Percentiles rank a stretch among this genome's conserved stretches.
phyloP scores from a whole-genome alignment of 2,888 invertebrate genomes.

The Tromatobia lineatoria region DNA sequence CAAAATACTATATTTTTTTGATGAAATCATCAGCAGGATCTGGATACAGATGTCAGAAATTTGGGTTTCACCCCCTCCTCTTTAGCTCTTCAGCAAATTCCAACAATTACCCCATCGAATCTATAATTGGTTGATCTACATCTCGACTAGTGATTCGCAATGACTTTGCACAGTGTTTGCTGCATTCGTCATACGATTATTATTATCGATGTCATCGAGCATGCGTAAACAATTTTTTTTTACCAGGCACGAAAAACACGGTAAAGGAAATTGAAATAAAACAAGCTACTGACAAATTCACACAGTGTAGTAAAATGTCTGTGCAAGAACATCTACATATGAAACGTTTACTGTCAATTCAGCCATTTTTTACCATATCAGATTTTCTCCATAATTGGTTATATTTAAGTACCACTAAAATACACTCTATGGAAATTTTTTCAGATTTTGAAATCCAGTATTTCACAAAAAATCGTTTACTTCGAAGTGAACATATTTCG shows the following conservation, averaged over 20 bases:
- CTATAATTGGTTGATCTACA: constrained; percentile 9
- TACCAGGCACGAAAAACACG: not conserved
- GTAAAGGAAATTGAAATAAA: constrained; percentile 15
- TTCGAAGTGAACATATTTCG: too few relatives aligned
- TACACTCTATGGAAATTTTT: too few relatives aligned
- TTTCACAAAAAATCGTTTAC: too few relatives aligned
- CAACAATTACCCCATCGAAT: constrained; percentile 3
- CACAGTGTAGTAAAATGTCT: not conserved
- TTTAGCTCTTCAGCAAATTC: not conserved
- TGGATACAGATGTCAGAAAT: too few relatives aligned
- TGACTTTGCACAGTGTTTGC: constrained; percentile 6
- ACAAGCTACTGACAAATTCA: constrained; percentile 6
- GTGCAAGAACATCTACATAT: constrained; percentile 9
- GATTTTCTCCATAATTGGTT: too few relatives aligned
- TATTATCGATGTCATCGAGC: constrained; percentile 6
- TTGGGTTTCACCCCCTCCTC: too few relatives aligned
- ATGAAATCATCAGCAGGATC: too few relatives aligned
- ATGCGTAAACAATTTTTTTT: constrained; percentile 29
- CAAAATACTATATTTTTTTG: too few relatives aligned
- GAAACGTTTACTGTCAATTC: too few relatives aligned
- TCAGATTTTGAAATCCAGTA: too few relatives aligned
- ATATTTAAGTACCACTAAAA: too few relatives aligned
- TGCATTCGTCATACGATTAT: constrained; percentile 32
- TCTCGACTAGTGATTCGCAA: not conserved
- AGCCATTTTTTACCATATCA: too few relatives aligned